Evolutionary conservation across 2,797 vertebrate species (phyloP).

Genomic region (Chelonia mydas): DNA sequence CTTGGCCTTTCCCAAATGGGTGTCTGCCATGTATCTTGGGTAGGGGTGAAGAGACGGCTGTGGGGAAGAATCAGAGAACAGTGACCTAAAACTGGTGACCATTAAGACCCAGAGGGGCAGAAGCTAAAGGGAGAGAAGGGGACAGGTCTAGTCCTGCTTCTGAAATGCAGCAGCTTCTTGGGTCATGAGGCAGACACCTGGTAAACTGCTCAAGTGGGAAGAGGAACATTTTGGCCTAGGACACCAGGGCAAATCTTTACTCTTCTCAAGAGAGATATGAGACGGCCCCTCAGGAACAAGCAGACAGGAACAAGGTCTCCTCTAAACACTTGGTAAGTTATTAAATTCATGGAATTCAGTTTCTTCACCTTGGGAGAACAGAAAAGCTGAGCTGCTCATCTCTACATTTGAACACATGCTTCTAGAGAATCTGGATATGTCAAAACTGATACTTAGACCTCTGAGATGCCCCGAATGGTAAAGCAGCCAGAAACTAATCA

Average conservation of each 20-base stretch:
- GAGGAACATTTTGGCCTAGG: neutral
- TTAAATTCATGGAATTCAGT: fast-evolving
- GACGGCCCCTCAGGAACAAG: no score
- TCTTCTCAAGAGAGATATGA: neutral
- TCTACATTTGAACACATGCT: fast-evolving
- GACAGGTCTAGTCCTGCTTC: neutral
- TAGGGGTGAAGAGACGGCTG: neutral
- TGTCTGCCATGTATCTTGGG: neutral
- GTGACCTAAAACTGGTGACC: neutral
- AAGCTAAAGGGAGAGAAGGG: neutral
- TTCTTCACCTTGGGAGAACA: neutral
- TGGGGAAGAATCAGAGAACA: neutral
- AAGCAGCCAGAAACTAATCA: fast-evolving
- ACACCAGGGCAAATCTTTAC: neutral
- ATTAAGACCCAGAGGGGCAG: neutral
- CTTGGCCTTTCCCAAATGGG: neutral
- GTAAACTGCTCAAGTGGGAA: neutral
- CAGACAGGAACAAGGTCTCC: neutral
- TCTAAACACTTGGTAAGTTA: neutral
- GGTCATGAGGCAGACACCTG: neutral
- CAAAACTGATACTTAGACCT: fast-evolving
- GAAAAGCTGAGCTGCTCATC: neutral
- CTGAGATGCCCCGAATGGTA: neutral
- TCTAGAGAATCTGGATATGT: neutral
- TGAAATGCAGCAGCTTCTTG: neutral